These are phyloP conservation scores for Manduca sexta DNA, from an alignment of 1,140 invertebrate species.

Conservation along the genomic window DNA sequence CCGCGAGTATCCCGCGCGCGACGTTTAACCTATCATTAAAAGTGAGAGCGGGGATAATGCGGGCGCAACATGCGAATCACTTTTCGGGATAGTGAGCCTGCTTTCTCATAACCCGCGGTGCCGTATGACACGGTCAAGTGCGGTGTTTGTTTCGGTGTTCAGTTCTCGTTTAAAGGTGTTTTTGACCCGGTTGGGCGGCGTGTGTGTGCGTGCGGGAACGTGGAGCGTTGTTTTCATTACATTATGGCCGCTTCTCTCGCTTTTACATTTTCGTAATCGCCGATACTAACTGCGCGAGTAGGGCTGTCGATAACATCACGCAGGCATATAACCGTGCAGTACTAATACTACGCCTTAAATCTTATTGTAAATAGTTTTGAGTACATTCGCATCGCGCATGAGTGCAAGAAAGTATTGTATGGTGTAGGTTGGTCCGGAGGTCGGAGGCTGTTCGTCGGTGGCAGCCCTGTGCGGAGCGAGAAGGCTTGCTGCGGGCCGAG, in stretches of 20 bases:
- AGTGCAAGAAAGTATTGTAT: no score
- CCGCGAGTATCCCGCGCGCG: slow-evolving; percentile 52
- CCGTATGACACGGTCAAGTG: slow-evolving; percentile 68
- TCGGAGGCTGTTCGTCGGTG: slow-evolving; percentile 25
- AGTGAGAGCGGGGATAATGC: slow-evolving; percentile 56
- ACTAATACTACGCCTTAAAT: no score
- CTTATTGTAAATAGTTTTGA: no score
- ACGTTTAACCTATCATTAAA: slow-evolving; percentile 66
- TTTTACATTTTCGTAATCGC: slow-evolving; percentile 69
- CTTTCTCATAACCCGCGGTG: slow-evolving; percentile 66
- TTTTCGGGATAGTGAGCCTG: slow-evolving; percentile 61
- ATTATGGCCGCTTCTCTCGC: slow-evolving; percentile 64
- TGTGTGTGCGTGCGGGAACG: slow-evolving; percentile 39
- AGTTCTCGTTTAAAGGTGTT: slow-evolving; percentile 64
- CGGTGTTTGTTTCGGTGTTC: slow-evolving; percentile 62
- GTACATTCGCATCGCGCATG: no score
- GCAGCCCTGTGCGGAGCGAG: slow-evolving; percentile 53
- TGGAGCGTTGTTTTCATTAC: slow-evolving; percentile 63
- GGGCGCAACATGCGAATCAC: slow-evolving; percentile 62
- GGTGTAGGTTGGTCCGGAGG: no score
- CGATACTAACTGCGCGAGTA: slow-evolving; percentile 49
- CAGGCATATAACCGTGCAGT: no score
- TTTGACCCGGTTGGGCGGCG: slow-evolving; percentile 58
- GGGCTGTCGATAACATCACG: slow-evolving; percentile 45
- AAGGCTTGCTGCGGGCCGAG: slow-evolving; percentile 33